Base-by-base conservation (phyloP, 2,888 invertebrate species). In the Drosophila subsilvestris region DNA sequence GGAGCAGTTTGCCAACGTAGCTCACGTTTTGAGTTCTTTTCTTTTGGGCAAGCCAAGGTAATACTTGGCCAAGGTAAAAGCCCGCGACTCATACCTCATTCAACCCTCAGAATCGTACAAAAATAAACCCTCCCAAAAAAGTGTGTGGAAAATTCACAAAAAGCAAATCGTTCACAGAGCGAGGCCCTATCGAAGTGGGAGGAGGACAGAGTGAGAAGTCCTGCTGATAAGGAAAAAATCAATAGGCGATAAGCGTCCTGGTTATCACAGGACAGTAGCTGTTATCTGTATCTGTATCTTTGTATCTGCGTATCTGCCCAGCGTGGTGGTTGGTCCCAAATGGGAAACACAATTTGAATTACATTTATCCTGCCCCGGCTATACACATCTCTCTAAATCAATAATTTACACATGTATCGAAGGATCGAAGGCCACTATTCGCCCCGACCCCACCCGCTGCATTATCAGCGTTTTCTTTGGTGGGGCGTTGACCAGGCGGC, bases 401-500 rank as follows among this genome's bases (percentile, higher is more conserved):
- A 66, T 32, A 55, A 29, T 18, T 54, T 42, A 6, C 25, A 6
- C 1, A 6, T 29, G 60, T 29, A 44, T 25, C 60, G 62, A 49
- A 49, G 59, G 48, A 48, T 29, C 45, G 42, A 22, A 58, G 57
- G 66, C 32, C 12, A 14, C 32, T 14, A 12, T 32, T 32, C 14
- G 4, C 5, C 5, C 14, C 32, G 32, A 3, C 9, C 12, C 12
- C 12, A 6, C 2, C 12, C 29, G 32, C 12, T 32, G 12, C 47
- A 47, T 43, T 69, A 71, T 71, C 71, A 63, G 71, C 25, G 25
- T 14, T 10, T 14, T 61, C 22, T 70, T 62, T 18, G 74, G 72
- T 2, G 32, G 82, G 86, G 82, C 82, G 82, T 83, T 83, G 83
- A 83, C 82, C 82, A 80, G 67, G 27, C 37, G 54, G 48, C 51